Conservation (phyloP, 2,113 vertebrate species). For the Dascyllus trimaculatus region DNA sequence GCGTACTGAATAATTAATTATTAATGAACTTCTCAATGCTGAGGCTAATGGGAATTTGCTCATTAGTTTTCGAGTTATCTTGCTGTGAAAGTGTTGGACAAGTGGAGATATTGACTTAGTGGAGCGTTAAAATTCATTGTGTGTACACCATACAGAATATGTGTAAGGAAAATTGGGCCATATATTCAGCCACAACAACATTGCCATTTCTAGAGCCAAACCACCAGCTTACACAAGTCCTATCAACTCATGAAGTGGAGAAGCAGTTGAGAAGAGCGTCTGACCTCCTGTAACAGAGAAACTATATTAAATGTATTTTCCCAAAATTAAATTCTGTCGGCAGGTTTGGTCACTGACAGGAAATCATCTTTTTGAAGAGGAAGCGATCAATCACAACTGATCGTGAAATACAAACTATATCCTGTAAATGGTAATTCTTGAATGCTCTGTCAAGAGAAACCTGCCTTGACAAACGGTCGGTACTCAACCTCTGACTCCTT, state of each 20-base stretch:
- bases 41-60: background rate
- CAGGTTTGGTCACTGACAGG: slow-evolving; percentile 25
- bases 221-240: background rate
- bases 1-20: background rate
- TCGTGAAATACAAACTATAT: slow-evolving; percentile 41
- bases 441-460: background rate
- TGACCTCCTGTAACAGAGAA: background rate
- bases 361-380: slow-evolving; percentile 40
- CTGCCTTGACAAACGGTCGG: background rate
- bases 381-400: slow-evolving; percentile 58
- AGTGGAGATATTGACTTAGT: background rate
- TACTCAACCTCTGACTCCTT: slow-evolving; percentile 3
- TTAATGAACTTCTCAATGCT: background rate
- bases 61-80: background rate
- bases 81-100: background rate
- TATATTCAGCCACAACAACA: too few relatives aligned
- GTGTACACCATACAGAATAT: background rate
- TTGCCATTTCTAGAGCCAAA: background rate
- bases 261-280: background rate
- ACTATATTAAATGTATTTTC: slow-evolving; percentile 22
- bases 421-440: slow-evolving; percentile 15
- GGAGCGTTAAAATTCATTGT: background rate
- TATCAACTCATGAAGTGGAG: slow-evolving; percentile 16
- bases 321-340: slow-evolving; percentile 43
- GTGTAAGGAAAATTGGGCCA: too few relatives aligned